A percentile compares a stretch with the other conserved stretches of the same genome.
Conservation (phyloP, 2,797 vertebrate genomes). For the Scolopax rusticola region DNA sequence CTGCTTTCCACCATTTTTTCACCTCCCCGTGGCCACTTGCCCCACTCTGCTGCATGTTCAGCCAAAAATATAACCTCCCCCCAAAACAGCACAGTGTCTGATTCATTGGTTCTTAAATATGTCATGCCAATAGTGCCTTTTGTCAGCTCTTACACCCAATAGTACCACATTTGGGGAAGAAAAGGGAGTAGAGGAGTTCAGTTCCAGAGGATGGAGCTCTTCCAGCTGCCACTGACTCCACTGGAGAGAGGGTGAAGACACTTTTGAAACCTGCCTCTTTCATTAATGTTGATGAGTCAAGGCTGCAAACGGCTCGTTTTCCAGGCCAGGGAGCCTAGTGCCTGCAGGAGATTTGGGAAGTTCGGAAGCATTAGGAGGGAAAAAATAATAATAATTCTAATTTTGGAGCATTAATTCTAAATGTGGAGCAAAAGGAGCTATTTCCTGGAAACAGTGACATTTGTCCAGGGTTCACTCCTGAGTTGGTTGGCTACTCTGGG, state of each 20-base stretch:
- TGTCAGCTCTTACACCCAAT: not conserved
- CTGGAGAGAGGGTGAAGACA: not conserved
- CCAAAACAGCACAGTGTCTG: not conserved
- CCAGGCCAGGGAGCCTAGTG: slow-evolving; percentile 33
- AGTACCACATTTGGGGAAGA: not conserved
- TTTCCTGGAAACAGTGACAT: not conserved
- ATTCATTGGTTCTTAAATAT: not conserved
- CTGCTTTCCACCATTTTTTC: not conserved
- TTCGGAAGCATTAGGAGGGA: not conserved
- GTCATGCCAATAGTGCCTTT: slow-evolving; percentile 12
- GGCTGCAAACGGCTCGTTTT: slow-evolving; percentile 1
- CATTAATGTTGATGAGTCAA: not conserved
- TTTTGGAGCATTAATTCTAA: not conserved
- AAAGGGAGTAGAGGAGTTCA: not conserved
- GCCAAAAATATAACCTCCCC: slow-evolving; percentile 9
- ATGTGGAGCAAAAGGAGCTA: not conserved
- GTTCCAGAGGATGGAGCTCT: not conserved
- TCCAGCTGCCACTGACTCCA: not conserved
- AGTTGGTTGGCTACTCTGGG: not conserved
- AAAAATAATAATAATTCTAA: not conserved
- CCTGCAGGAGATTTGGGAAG: not conserved
- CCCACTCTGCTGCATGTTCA: slow-evolving; percentile 26
- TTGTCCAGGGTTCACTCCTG: not conserved
- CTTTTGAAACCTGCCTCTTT: slow-evolving; percentile 4
- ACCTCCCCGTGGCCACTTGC: not conserved